Percentiles rank a stretch among this genome's conserved stretches.
Conservation (phyloP, 2,113 vertebrate genomes). For the Neomonachus schauinslandi region DNA sequence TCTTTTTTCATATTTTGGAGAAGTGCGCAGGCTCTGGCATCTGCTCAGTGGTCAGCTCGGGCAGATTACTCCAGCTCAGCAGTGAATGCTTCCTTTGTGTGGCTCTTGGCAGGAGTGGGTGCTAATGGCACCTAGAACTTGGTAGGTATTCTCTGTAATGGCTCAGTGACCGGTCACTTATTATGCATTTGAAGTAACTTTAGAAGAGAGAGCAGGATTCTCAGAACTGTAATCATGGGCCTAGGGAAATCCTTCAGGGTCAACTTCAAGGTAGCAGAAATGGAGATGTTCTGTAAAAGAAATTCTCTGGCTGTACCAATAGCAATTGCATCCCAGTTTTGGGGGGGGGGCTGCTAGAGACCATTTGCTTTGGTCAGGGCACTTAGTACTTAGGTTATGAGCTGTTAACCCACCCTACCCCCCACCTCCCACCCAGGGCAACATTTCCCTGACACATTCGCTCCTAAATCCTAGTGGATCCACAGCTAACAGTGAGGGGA, state of each 20-base stretch:
- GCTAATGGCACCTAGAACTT: too few relatives aligned
- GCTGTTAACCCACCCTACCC: not conserved
- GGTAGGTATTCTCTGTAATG: not conserved
- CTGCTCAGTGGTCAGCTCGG: too few relatives aligned
- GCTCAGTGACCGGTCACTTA: not conserved
- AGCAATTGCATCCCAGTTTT: not conserved
- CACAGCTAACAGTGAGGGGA: not conserved
- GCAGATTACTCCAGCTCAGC: not conserved
- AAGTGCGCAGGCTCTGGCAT: not conserved
- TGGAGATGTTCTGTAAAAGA: not conserved
- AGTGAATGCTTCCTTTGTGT: not conserved
- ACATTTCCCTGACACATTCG: not conserved
- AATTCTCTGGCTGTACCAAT: not conserved
- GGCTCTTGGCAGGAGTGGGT: not conserved
- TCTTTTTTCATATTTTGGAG: not conserved
- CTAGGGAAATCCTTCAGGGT: not conserved
- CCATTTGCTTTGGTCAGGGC: not conserved
- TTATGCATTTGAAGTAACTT: not conserved
- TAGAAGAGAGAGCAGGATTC: not conserved
- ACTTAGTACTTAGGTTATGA: not conserved
- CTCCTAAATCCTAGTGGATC: not conserved
- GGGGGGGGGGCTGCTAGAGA: not conserved
- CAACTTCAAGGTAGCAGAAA: not conserved
- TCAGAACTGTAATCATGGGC: not conserved
- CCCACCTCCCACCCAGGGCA: not conserved